Base-by-base conservation (phyloP, 2,888 invertebrate species). In the Cephus spinipes region DNA sequence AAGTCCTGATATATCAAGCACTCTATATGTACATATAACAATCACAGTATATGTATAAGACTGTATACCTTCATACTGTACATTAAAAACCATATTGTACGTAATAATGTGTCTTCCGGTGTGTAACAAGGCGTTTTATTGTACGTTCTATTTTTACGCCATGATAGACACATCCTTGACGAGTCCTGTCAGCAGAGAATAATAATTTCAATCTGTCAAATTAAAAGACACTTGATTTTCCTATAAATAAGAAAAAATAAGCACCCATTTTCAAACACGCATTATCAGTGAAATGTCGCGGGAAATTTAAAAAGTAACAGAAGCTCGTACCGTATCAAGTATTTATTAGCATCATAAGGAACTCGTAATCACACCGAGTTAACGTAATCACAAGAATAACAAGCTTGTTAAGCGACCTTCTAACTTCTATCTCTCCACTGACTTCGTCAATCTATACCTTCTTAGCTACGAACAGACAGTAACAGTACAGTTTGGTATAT, bases 341-440 rank as follows among this genome's bases (percentile, higher is more conserved):
- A 23, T 55, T 55, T 23, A 55, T 55, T 55, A 55, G 55, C 55
- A 23, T 55, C 55, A 23, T 55, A 23, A 55, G 55, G 23, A 55
- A 55, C 55, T 55, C 55, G 23, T 55, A 55, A 55, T 30, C 23
- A 11, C 75, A n/a, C 12, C 12, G 15, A 36, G 68, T 74, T 23
- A 68, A 81, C 83, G 85, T 86, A 87, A 88, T 88, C 86, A 84
- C 85, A 88, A 88, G 85, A 87, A 88, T 87, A 88, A 86, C 86
- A 83, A 83, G 81, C 86, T 87, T 86, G 87, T 89, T 88, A 87
- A 87, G 84, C 82, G 84, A 81, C 85, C 80, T 82, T 82, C 83
- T 82, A 55, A 55, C 55, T 55, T 55, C 55, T 55, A 55, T 55
- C 55, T 55, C 55, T 55, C 9, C 23, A 9, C 23, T 55, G 55